A percentile compares a stretch with the other conserved stretches of the same genome.
phyloP scores from a whole-genome alignment of 2,113 vertebrate species.

The Corvus hawaiiensis region DNA sequence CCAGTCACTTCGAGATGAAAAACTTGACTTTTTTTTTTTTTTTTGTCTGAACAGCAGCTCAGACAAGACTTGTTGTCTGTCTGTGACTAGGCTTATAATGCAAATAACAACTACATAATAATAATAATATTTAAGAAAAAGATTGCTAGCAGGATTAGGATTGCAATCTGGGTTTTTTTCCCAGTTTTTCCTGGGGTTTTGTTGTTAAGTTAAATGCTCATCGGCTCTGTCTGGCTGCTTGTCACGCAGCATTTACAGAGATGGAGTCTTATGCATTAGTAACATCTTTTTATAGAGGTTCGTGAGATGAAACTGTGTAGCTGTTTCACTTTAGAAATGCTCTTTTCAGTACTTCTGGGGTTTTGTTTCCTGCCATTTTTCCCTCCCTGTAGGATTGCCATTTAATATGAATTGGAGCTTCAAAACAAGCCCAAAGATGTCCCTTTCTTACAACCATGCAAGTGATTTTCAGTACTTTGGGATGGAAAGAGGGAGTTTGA shows the following conservation, averaged over 20 bases:
- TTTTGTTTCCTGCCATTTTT: neutral
- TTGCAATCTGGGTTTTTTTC: neutral
- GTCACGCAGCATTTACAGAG: neutral
- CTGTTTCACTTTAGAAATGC: neutral
- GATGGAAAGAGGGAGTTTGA: neutral
- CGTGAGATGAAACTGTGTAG: neutral
- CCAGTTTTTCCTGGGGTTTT: neutral
- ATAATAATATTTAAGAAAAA: neutral
- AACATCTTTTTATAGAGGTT: neutral
- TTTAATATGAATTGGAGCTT: neutral
- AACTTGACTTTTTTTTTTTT: neutral
- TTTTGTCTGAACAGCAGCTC: constrained; percentile 12
- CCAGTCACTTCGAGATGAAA: neutral
- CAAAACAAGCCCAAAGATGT: neutral
- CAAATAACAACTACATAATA: neutral
- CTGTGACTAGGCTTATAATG: neutral
- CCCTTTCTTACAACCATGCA: neutral
- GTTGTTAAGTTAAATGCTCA: neutral
- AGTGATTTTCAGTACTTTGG: neutral
- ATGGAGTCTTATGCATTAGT: neutral
- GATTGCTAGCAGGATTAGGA: neutral
- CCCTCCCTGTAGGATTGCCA: neutral
- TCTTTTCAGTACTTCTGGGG: neutral
- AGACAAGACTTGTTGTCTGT: neutral
- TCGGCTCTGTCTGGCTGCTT: neutral